Percentiles rank a stretch among this genome's conserved stretches.
phyloP scores from a whole-genome alignment of 92 coral and sea anemone species.

The Phenganax subtilis region DNA sequence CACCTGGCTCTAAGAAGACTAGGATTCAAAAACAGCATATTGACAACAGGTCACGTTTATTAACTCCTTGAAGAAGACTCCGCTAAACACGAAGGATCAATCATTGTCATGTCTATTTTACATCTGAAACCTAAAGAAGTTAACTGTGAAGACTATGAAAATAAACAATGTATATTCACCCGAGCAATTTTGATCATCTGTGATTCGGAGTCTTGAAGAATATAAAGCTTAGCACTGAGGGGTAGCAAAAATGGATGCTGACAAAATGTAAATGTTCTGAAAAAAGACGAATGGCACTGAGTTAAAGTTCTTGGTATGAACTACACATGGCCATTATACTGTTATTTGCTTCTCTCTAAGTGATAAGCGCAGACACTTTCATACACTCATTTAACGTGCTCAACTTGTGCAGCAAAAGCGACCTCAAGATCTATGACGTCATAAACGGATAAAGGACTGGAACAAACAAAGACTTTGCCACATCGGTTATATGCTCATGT shows the following conservation, averaged over 20 bases:
- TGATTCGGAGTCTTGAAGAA: slow-evolving; percentile 50
- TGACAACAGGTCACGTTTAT: slow-evolving; percentile 92
- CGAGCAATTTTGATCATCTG: background rate
- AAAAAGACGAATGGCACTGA: background rate
- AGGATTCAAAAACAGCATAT: slow-evolving; percentile 77
- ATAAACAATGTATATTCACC: no score
- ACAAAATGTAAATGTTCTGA: slow-evolving; percentile 88
- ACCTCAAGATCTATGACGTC: no score
- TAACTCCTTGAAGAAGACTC: slow-evolving; percentile 91
- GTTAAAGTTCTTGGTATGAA: no score
- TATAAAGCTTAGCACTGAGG: slow-evolving; percentile 81
- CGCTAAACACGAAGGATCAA: slow-evolving; percentile 49
- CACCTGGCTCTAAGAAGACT: slow-evolving; percentile 68
- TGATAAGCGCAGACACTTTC: no score
- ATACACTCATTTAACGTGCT: no score
- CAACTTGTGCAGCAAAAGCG: no score
- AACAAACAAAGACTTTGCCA: no score
- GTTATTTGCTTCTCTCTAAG: no score
- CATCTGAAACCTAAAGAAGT: background rate
- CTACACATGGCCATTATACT: no score
- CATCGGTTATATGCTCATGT: no score
- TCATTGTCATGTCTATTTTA: background rate
- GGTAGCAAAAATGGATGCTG: slow-evolving; percentile 94
- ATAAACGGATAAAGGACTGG: no score
- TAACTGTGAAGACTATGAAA: no score